Evolutionary conservation across 2,888 invertebrate genomes (phyloP).

Genomic region (Drosophila monieri): DNA sequence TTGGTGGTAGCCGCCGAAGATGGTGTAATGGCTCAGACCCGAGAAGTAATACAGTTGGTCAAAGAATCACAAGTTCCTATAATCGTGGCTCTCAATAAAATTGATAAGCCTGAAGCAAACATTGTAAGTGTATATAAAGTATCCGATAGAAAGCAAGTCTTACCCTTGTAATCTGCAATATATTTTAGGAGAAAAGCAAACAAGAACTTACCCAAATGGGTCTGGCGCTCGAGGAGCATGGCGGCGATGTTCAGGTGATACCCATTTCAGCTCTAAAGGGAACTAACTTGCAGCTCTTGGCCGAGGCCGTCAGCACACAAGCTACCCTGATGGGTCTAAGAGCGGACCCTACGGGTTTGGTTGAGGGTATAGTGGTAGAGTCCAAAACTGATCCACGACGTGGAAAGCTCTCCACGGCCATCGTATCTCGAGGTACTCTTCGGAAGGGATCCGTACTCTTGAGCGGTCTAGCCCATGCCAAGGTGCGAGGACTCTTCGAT

Average conservation of each 20-base stretch:
- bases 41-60: slow-evolving; percentile 95
- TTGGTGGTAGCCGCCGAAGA: slow-evolving; percentile 99
- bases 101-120: slow-evolving; percentile 95
- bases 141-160: not conserved
- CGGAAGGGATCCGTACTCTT: slow-evolving; percentile 91
- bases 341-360: slow-evolving; percentile 92
- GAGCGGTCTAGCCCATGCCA: slow-evolving; percentile 93
- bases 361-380: slow-evolving; percentile 96
- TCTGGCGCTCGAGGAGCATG: slow-evolving; percentile 92
- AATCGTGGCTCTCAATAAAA: slow-evolving; percentile 98
- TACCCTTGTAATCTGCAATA: not conserved
- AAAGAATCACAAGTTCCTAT: slow-evolving; percentile 94
- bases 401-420: slow-evolving; percentile 92
- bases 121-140: slow-evolving; percentile 87
- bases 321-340: slow-evolving; percentile 94
- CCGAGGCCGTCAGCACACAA: slow-evolving; percentile 92
- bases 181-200: slow-evolving; percentile 89
- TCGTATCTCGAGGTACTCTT: slow-evolving; percentile 94
- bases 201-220: slow-evolving; percentile 90
- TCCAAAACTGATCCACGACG: slow-evolving; percentile 88
- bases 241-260: slow-evolving; percentile 96
- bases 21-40: slow-evolving; percentile 99
- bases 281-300: slow-evolving; percentile 90
- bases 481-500: slow-evolving; percentile 91
- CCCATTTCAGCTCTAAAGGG: slow-evolving; percentile 95